Evolutionary conservation across 2,888 invertebrate genomes (phyloP).

Genomic region (Neoascia interrupta): DNA sequence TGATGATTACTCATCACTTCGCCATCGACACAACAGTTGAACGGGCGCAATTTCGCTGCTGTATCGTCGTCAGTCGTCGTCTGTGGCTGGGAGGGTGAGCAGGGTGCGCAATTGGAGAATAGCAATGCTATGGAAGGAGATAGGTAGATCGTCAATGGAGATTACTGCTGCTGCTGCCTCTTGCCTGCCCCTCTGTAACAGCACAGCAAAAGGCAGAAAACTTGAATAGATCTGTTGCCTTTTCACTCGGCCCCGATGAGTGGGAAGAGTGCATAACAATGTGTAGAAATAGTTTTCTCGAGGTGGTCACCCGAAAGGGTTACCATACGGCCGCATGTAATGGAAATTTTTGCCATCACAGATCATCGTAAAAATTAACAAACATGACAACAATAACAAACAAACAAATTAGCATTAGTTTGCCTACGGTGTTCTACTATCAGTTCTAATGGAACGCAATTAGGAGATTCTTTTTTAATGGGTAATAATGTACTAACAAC

Average conservation of each 20-base stretch:
- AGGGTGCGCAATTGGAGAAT: slow-evolving; percentile 52
- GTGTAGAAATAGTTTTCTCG: slow-evolving; percentile 48
- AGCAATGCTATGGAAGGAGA: slow-evolving; percentile 51
- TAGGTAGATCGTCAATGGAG: slow-evolving; percentile 55
- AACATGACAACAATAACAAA: no score
- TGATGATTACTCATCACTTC: slow-evolving; percentile 68
- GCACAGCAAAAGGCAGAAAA: slow-evolving; percentile 28
- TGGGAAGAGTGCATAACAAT: slow-evolving; percentile 26
- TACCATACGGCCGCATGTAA: slow-evolving; percentile 34
- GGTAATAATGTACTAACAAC: no score
- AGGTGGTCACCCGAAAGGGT: slow-evolving; percentile 56
- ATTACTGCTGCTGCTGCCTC: no score
- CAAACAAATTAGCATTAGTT: no score
- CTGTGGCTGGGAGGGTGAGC: slow-evolving; percentile 46
- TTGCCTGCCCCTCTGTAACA: slow-evolving; percentile 36
- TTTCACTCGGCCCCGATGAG: slow-evolving; percentile 30
- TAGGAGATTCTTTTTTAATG: no score
- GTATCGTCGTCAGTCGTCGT: no score
- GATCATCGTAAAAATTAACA: no score
- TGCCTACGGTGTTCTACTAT: no score
- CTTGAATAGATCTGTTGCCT: slow-evolving; percentile 51
- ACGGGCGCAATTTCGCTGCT: slow-evolving; percentile 66
- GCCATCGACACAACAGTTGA: slow-evolving; percentile 64
- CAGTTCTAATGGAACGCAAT: no score
- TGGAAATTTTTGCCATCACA: slow-evolving; percentile 22